Evolutionary conservation across 2,797 vertebrate genomes (phyloP).

Genomic region (Columba guinea): DNA sequence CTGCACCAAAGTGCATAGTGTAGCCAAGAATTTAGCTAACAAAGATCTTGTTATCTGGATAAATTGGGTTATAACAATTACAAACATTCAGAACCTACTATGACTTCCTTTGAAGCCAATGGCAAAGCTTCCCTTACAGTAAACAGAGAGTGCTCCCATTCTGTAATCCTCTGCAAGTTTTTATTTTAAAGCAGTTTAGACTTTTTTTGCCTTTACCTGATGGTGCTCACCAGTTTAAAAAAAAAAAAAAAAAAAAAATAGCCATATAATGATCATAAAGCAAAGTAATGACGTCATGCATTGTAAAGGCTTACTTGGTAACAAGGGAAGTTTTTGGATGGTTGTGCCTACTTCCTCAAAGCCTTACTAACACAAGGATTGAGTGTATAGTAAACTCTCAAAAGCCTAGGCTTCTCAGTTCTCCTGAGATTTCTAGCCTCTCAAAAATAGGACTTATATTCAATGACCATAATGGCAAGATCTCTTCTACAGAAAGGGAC

Average conservation of each 20-base stretch:
- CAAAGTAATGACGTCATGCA: background rate
- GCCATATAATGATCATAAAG: background rate
- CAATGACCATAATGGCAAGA: background rate
- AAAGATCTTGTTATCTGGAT: slow-evolving; percentile 20
- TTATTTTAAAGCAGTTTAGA: background rate
- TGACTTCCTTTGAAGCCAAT: background rate
- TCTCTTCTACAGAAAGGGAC: background rate
- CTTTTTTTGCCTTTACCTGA: background rate
- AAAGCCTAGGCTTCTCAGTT: background rate
- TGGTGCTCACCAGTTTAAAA: background rate
- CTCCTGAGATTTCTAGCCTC: background rate
- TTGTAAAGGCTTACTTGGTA: background rate
- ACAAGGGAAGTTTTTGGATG: background rate
- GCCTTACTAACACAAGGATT: background rate
- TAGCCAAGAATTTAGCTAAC: slow-evolving; percentile 16
- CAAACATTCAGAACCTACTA: background rate
- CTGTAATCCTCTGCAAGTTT: background rate
- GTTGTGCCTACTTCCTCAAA: background rate
- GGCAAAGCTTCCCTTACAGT: background rate
- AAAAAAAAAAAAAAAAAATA: background rate
- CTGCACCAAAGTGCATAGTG: background rate
- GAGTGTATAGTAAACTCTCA: background rate
- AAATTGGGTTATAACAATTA: slow-evolving; percentile 23
- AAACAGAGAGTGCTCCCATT: background rate
- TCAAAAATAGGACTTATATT: background rate